Evolutionary conservation across 2,797 vertebrate species (phyloP).

Genomic region (Coregonus suidteri): DNA sequence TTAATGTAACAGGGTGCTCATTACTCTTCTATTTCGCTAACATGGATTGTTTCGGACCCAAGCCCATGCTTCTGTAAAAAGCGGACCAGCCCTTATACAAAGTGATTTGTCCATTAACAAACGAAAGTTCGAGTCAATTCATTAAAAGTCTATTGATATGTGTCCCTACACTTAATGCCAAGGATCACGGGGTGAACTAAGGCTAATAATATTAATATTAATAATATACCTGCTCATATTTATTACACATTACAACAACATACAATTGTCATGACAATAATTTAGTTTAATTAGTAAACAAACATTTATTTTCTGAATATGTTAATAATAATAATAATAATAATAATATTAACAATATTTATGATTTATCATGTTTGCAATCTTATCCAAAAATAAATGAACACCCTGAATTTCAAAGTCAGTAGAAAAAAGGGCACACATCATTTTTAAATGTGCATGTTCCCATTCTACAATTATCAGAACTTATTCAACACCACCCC

Average conservation of each 20-base stretch:
- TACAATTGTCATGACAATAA: too few relatives aligned
- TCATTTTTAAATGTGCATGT: neutral
- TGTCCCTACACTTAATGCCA: neutral
- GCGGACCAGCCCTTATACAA: constrained; percentile 11
- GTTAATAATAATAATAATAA: too few relatives aligned
- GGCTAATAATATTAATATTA: too few relatives aligned
- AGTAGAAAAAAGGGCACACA: neutral
- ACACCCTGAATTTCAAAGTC: neutral
- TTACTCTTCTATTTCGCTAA: constrained; percentile 26
- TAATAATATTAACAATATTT: too few relatives aligned
- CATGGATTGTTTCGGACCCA: constrained; percentile 27
- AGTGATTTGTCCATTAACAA: constrained; percentile 29
- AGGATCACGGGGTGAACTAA: neutral
- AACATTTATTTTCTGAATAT: too few relatives aligned
- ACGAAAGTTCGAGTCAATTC: constrained; percentile 15
- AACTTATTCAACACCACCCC: neutral
- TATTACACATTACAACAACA: too few relatives aligned
- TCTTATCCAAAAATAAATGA: neutral
- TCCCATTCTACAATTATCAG: neutral
- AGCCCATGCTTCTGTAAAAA: constrained; percentile 25
- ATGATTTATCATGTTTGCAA: neutral
- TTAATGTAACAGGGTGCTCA: constrained; percentile 35
- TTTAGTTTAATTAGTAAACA: too few relatives aligned
- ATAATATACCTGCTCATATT: too few relatives aligned
- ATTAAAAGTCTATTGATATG: neutral